phyloP scores from a whole-genome alignment of 2,113 vertebrate species.

The Lophura nycthemera region DNA sequence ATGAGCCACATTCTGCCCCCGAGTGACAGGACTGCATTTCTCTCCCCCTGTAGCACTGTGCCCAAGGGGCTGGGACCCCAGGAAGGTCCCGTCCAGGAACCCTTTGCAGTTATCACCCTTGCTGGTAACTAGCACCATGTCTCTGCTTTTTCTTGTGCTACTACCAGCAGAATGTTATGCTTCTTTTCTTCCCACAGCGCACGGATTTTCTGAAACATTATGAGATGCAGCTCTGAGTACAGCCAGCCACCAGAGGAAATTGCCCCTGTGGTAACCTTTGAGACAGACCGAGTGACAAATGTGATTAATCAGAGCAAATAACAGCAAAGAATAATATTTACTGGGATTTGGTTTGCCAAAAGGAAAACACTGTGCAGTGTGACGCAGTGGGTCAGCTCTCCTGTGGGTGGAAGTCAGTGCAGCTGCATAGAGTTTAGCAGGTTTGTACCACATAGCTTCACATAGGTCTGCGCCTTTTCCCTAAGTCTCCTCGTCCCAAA shows the following conservation, averaged over 20 bases:
- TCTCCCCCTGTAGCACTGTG: background rate
- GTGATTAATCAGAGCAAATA: conserved; percentile 24
- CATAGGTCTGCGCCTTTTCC: background rate
- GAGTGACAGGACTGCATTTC: accelerated
- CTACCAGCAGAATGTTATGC: background rate
- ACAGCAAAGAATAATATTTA: background rate
- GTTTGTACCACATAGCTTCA: background rate
- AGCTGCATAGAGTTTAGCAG: background rate
- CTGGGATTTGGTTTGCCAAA: background rate
- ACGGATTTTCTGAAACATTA: background rate
- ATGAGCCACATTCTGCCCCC: accelerated
- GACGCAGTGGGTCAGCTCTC: background rate
- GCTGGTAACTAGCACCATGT: background rate
- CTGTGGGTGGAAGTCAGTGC: background rate
- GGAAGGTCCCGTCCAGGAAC: background rate
- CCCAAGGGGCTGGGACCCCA: background rate
- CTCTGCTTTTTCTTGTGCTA: background rate
- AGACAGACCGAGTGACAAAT: background rate
- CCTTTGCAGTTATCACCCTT: background rate
- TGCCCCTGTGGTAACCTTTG: background rate
- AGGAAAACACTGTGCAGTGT: background rate
- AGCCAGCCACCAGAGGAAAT: background rate
- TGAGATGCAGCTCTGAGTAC: background rate
- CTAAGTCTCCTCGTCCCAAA: background rate
- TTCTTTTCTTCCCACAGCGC: background rate